A percentile compares a stretch with the other conserved stretches of the same genome.
These are phyloP conservation scores for Rynchops niger DNA, from an alignment of 2,113 vertebrate species.

Conservation along the genomic window DNA sequence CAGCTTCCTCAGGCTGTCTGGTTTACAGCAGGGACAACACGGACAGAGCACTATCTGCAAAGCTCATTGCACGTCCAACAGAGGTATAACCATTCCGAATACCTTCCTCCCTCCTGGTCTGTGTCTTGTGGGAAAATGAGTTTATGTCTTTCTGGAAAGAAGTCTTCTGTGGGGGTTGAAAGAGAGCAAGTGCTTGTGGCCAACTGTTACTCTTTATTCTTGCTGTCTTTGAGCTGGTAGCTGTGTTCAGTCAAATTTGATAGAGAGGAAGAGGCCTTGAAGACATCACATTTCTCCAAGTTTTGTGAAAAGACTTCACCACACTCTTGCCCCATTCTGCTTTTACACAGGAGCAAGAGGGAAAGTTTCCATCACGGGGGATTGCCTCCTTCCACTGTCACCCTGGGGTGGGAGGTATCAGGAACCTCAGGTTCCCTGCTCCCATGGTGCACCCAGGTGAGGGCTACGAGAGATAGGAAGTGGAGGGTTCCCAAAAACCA, in stretches of 20 bases:
- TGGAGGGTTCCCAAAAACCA: background rate
- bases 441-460: background rate
- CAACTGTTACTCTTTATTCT: background rate
- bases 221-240: background rate
- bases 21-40: background rate
- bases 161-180: background rate
- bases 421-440: fast-evolving
- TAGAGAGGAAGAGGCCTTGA: background rate
- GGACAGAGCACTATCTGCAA: background rate
- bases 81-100: background rate
- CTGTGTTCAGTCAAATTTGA: background rate
- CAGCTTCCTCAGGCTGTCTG: background rate
- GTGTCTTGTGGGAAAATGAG: background rate
- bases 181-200: background rate
- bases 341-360: background rate
- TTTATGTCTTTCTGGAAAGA: background rate
- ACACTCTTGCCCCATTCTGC: background rate
- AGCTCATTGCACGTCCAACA: background rate
- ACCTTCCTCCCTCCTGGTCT: background rate
- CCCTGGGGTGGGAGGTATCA: background rate
- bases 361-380: background rate
- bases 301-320: background rate
- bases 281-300: background rate
- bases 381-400: background rate
- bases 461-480: fast-evolving